Percentiles rank a stretch among this genome's conserved stretches.
Evolutionary conservation across 2,888 invertebrate species (phyloP).

Genomic region (Ennomos fuscantarius): DNA sequence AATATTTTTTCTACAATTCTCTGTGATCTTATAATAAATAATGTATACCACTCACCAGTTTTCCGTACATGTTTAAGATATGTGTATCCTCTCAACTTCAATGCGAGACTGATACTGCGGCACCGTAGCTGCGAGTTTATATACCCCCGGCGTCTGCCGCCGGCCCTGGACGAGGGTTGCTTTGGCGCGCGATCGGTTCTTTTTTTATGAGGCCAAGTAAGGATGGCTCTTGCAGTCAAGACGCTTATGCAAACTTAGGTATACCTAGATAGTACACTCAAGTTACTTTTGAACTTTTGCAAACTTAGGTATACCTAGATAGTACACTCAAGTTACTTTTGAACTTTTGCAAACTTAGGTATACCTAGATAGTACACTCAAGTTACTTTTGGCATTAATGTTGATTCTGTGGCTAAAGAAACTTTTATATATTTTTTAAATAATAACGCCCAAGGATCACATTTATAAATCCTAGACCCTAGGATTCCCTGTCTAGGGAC

Average conservation of each 20-base stretch:
- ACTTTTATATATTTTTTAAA: no score
- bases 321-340: no score
- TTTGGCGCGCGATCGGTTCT: constrained; percentile 20
- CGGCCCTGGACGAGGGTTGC: constrained; percentile 39
- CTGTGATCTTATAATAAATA: no score
- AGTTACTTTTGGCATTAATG: no score
- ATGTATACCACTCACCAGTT: constrained; percentile 60
- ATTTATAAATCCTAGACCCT: no score
- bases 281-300: neutral
- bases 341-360: constrained; percentile 11
- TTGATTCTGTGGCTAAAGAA: no score
- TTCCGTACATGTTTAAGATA: constrained; percentile 69
- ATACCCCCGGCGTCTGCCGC: constrained; percentile 39
- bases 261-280: neutral
- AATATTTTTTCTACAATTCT: no score
- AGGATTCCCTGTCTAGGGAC: no score
- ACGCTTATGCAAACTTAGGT: constrained; percentile 23
- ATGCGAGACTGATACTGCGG: constrained; percentile 73
- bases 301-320: constrained; percentile 19
- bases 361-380: neutral
- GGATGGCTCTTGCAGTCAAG: constrained; percentile 6
- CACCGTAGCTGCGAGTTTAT: constrained; percentile 39
- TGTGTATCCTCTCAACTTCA: constrained; percentile 73
- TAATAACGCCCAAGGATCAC: no score
- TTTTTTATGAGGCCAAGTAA: constrained; percentile 3